A percentile compares a stretch with the other conserved stretches of the same genome.
Conservation (phyloP, 1,140 invertebrate species). For the Euglossa dilemma region DNA sequence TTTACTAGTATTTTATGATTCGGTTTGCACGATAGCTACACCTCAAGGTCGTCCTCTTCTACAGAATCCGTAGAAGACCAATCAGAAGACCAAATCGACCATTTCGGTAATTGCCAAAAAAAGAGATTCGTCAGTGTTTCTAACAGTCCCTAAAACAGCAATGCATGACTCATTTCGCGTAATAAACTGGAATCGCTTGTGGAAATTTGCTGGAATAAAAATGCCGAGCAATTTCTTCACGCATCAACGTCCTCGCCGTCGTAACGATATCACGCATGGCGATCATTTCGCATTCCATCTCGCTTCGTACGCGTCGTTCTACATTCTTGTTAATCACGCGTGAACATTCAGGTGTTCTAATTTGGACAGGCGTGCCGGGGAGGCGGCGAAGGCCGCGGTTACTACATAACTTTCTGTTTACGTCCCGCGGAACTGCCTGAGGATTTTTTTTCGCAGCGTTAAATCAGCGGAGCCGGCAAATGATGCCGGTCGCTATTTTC, state of each 20-base stretch:
- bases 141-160: not conserved
- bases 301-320: not conserved
- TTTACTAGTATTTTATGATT: not conserved
- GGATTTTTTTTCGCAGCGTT: slow-evolving; percentile 43
- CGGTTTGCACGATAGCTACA: not conserved
- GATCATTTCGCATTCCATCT: slow-evolving; percentile 13
- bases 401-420: slow-evolving; percentile 25
- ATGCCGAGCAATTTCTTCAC: not conserved
- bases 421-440: slow-evolving; percentile 14
- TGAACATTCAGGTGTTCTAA: slow-evolving; percentile 40
- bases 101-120: not conserved
- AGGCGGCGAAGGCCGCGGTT: slow-evolving; percentile 12
- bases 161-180: not conserved
- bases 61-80: too few species aligned
- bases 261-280: not conserved
- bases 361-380: slow-evolving; percentile 16
- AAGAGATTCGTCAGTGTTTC: not conserved
- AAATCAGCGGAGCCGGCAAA: slow-evolving; percentile 30
- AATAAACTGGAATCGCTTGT: not conserved
- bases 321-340: slow-evolving; percentile 40
- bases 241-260: not conserved
- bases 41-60: too few species aligned
- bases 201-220: not conserved
- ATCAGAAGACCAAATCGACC: not conserved
- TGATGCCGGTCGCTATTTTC: slow-evolving; percentile 64